phyloP scores from a whole-genome alignment of 2,888 invertebrate genomes.

The Oxyteleia sp. region DNA sequence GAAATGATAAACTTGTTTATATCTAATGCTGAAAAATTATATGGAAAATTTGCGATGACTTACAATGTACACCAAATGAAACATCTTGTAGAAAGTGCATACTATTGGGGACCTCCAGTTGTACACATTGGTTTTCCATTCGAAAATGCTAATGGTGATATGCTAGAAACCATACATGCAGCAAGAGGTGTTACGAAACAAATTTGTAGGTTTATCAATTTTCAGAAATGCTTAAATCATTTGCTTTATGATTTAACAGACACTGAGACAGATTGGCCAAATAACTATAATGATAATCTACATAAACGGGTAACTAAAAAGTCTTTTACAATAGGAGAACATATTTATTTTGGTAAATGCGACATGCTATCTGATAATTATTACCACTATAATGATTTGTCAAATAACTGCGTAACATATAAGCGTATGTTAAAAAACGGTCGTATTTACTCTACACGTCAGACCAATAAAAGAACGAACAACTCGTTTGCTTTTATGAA shows the following conservation, averaged over 20 bases:
- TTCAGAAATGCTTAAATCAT: neutral
- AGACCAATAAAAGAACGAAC: slow-evolving; percentile 12
- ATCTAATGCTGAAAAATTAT: neutral
- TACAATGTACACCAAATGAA: neutral
- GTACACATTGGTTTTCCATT: slow-evolving; percentile 17
- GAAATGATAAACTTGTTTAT: neutral
- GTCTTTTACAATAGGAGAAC: neutral
- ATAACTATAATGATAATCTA: slow-evolving; percentile 3
- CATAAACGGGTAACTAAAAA: neutral
- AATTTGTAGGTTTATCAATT: neutral
- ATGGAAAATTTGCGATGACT: neutral
- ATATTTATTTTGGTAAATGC: neutral
- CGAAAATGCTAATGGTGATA: slow-evolving; percentile 1
- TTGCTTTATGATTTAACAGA: neutral
- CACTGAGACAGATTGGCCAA: neutral
- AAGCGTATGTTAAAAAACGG: slow-evolving; percentile 4
- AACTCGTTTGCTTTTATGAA: slow-evolving; percentile 2
- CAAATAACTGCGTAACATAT: neutral
- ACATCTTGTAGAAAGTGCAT: slow-evolving; percentile 2
- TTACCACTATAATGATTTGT: neutral
- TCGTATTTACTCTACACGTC: slow-evolving; percentile 8
- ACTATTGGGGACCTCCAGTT: slow-evolving; percentile 8
- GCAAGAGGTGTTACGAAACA: neutral
- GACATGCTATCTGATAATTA: neutral
- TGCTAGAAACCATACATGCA: neutral